A percentile compares a stretch with the other conserved stretches of the same genome.
Evolutionary conservation across 2,113 vertebrate species (phyloP).

Genomic region (Clarias magur): DNA sequence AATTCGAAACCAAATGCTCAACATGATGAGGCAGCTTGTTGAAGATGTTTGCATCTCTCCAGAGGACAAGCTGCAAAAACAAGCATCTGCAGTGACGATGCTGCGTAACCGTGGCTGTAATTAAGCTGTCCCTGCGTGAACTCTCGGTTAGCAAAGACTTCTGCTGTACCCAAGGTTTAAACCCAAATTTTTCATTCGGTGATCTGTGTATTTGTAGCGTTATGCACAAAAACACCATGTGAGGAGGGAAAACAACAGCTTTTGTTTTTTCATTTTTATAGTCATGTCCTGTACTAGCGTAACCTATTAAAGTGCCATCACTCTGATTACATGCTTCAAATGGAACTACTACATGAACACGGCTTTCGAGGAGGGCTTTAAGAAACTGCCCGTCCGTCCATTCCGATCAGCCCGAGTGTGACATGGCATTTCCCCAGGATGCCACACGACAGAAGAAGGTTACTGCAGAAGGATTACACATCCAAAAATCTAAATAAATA

Average conservation of each 20-base stretch:
- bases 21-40: conserved; percentile 17
- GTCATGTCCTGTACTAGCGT: too few relatives aligned
- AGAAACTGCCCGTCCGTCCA: not conserved
- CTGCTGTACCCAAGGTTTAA: not conserved
- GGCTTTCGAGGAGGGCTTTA: not conserved
- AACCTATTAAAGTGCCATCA: not conserved
- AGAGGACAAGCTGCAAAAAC: not conserved
- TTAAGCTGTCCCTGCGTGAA: not conserved
- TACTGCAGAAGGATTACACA: conserved; percentile 56
- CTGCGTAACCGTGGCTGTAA: not conserved
- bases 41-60: not conserved
- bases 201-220: not conserved
- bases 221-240: not conserved
- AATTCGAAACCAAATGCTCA: conserved; percentile 6
- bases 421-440: conserved; percentile 68
- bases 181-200: not conserved
- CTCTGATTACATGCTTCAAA: not conserved
- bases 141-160: not conserved
- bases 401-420: conserved; percentile 51
- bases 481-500: conserved; percentile 27
- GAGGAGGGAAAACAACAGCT: not conserved
- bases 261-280: too few relatives aligned
- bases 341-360: not conserved
- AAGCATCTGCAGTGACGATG: not conserved
- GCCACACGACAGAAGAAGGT: conserved; percentile 53